Evolutionary conservation across 2,113 vertebrate genomes (phyloP).

Genomic region (Dromas ardeola): DNA sequence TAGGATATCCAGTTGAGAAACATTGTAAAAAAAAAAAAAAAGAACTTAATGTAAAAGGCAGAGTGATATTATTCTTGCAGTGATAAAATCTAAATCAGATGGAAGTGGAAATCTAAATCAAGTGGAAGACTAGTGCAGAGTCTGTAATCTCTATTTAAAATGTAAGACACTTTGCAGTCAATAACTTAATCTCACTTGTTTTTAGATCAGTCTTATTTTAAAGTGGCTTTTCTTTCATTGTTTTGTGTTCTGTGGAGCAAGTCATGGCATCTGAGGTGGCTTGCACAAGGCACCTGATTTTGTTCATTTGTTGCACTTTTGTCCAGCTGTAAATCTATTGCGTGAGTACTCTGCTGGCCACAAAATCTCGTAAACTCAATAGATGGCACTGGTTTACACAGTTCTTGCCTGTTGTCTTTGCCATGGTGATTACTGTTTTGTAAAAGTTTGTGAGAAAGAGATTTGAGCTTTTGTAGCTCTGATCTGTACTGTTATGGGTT

Average conservation of each 20-base stretch:
- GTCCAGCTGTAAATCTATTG: not conserved
- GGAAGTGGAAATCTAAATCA: conserved; percentile 13
- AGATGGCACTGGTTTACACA: not conserved
- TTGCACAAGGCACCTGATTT: not conserved
- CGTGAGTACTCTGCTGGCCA: not conserved
- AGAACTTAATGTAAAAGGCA: not conserved
- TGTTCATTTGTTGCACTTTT: not conserved
- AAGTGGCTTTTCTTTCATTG: not conserved
- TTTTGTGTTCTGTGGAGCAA: not conserved
- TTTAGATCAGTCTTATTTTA: not conserved
- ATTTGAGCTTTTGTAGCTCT: not conserved
- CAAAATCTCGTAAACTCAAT: not conserved
- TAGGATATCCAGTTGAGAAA: conserved; percentile 2
- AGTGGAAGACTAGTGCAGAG: not conserved
- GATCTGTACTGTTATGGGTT: not conserved
- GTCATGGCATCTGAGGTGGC: not conserved
- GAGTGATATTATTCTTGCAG: not conserved
- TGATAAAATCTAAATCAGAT: conserved; percentile 27
- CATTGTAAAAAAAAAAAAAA: not conserved
- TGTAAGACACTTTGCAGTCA: not conserved
- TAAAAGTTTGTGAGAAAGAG: not conserved
- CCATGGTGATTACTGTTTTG: not conserved
- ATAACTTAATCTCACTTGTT: not conserved
- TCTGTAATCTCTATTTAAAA: conserved; percentile 1
- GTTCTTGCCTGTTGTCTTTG: not conserved